phyloP scores from a whole-genome alignment of 2,888 invertebrate species.

The Chymomyza amoena region DNA sequence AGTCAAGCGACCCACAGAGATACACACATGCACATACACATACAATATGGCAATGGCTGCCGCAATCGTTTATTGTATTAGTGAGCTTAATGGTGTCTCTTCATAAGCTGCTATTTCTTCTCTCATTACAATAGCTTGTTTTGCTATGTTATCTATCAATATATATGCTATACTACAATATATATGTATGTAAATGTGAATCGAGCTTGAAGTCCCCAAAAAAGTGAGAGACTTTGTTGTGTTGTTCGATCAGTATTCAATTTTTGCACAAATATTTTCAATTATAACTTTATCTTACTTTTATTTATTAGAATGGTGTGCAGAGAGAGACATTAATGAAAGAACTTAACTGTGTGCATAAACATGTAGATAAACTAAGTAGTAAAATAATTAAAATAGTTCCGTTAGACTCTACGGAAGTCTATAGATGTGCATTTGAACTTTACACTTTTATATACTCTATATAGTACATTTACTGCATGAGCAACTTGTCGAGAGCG shows the following conservation, averaged over 20 bases:
- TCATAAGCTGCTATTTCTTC: not conserved
- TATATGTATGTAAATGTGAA: not conserved
- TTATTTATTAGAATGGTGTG: not conserved
- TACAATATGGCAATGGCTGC: constrained; percentile 48
- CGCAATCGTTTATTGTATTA: constrained; percentile 47
- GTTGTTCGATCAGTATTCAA: not conserved
- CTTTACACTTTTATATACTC: constrained; percentile 6
- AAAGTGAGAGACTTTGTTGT: not conserved
- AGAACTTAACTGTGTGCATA: constrained; percentile 10
- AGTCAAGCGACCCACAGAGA: constrained; percentile 10
- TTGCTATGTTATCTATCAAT: constrained; percentile 45
- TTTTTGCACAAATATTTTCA: not conserved
- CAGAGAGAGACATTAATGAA: constrained; percentile 9
- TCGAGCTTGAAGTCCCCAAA: not conserved
- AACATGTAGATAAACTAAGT: not conserved
- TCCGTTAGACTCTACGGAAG: not conserved
- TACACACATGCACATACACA: constrained; percentile 29
- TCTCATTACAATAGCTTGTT: not conserved
- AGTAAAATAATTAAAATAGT: too few relatives aligned
- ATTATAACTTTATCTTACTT: constrained; percentile 13
- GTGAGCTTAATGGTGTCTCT: constrained; percentile 50
- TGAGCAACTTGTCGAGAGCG: not conserved
- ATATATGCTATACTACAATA: too few relatives aligned
- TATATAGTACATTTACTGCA: not conserved
- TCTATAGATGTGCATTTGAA: not conserved